phyloP scores from a whole-genome alignment of 2,113 vertebrate species.

The Lycaon pictus region DNA sequence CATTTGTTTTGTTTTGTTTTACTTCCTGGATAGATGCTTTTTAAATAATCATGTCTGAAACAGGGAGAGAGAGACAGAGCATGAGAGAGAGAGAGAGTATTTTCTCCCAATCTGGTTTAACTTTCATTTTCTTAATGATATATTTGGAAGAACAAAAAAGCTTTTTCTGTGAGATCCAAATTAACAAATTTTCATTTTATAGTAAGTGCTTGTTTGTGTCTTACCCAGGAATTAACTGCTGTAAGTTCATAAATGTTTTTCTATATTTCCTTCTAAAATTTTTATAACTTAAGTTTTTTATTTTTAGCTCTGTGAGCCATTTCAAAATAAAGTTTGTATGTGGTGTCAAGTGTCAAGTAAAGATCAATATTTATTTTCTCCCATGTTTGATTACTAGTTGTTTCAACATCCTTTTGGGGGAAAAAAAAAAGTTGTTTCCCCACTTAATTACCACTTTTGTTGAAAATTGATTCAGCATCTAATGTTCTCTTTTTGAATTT shows the following conservation, averaged over 20 bases:
- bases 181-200: background rate
- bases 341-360: background rate
- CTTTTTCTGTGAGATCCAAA: background rate
- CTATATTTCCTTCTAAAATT: background rate
- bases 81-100: background rate
- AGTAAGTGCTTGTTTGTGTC: background rate
- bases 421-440: background rate
- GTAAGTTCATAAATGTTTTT: background rate
- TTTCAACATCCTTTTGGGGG: background rate
- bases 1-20: background rate
- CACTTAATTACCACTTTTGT: background rate
- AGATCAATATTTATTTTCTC: background rate
- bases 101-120: background rate
- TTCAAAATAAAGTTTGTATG: background rate
- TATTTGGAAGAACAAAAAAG: background rate
- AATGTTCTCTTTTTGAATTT: background rate
- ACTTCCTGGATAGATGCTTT: background rate
- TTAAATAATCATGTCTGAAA: background rate
- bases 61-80: background rate
- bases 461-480: background rate
- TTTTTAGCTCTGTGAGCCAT: background rate
- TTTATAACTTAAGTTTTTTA: background rate
- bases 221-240: background rate
- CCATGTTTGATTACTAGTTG: background rate
- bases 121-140: background rate